Evolutionary conservation across 2,888 invertebrate species (phyloP).

Genomic region (Sclerodermus sp.): DNA sequence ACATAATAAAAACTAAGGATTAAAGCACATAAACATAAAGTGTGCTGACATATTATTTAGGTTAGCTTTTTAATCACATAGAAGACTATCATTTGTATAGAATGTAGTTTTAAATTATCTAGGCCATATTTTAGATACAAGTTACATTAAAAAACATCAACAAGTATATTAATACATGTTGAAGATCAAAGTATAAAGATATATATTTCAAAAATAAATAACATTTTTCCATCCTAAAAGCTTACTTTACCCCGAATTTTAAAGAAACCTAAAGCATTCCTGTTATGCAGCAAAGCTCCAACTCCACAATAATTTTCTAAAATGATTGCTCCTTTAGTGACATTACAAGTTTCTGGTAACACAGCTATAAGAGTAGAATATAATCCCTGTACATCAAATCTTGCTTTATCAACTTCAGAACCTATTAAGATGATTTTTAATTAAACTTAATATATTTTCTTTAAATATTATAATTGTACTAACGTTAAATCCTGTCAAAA

Average conservation of each 20-base stretch:
- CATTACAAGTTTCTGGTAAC: slow-evolving; percentile 59
- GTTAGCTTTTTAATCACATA: too few species aligned
- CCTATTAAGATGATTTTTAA: slow-evolving; percentile 12
- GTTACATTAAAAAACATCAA: too few species aligned
- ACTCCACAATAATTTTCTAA: slow-evolving; percentile 81
- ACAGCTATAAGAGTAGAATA: slow-evolving; percentile 37
- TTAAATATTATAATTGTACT: slow-evolving; percentile 3
- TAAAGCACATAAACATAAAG: too few species aligned
- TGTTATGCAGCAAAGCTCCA: slow-evolving; percentile 79
- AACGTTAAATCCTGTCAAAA: not conserved
- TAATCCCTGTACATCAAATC: slow-evolving; percentile 45
- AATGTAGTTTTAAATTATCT: too few species aligned
- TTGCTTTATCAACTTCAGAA: slow-evolving; percentile 40
- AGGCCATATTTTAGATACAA: too few species aligned
- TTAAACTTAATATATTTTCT: not conserved
- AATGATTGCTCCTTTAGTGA: slow-evolving; percentile 71
- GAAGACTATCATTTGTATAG: too few species aligned
- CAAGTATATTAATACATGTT: too few species aligned
- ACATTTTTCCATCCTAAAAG: slow-evolving; percentile 61
- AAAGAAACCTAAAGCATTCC: slow-evolving; percentile 82
- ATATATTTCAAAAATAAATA: too few species aligned
- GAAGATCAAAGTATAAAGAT: not conserved
- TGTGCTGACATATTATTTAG: too few species aligned
- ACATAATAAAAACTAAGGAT: too few species aligned
- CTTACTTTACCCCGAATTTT: slow-evolving; percentile 85